Evolutionary conservation across 2,888 invertebrate genomes (phyloP), one percentile per base, ranked within the genome.

Genomic region (Horisme vitalbata): DNA sequence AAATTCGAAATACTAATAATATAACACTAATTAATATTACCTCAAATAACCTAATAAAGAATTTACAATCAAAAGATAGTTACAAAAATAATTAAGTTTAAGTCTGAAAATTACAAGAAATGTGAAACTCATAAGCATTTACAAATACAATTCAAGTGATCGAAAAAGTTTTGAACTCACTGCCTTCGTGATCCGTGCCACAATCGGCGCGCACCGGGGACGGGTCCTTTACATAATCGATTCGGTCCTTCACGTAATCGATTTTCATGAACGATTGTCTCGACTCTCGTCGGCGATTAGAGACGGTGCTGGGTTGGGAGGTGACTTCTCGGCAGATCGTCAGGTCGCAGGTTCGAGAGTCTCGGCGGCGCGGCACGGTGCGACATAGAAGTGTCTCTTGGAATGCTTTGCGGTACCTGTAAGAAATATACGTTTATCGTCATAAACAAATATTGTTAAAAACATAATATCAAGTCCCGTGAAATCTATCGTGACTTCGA

Each of bases 361-460:
- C 89, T 13, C 83, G 83, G 1, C 86, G 82, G 0, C 75, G 79
- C 8, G 69, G 66, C 2, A 45, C 50, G 18, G 75, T 76, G 10
- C 84, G 81, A 53, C 94, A 93, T 47, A 94, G 93, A 50, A 95
- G 83, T 0, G 94, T 94, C 68, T 94, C 93, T 58, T 92, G 93
- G 67, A 96, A 96, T 0, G 96, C 96, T 33, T 91, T 87, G 8
- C 96, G 91, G 82, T 96, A 97, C 59, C 94, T 94, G 89, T 52
- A 92, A 47, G 87, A 52, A 92, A 36, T 10, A 20, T 37, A 27
- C 2, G 0, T 9, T 23, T n/a, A 11, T 1, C 1, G 4, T 18
- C 18, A 18, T 1, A n/a, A n/a, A n/a, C n/a, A n/a, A n/a, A n/a
- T n/a, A n/a, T n/a, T n/a, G n/a, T n/a, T n/a, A n/a, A n/a, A n/a